Percentiles rank a stretch among this genome's conserved stretches.
These are phyloP conservation scores for Calephelis nemesis DNA, from an alignment of 1,140 invertebrate genomes.

Conservation along the genomic window DNA sequence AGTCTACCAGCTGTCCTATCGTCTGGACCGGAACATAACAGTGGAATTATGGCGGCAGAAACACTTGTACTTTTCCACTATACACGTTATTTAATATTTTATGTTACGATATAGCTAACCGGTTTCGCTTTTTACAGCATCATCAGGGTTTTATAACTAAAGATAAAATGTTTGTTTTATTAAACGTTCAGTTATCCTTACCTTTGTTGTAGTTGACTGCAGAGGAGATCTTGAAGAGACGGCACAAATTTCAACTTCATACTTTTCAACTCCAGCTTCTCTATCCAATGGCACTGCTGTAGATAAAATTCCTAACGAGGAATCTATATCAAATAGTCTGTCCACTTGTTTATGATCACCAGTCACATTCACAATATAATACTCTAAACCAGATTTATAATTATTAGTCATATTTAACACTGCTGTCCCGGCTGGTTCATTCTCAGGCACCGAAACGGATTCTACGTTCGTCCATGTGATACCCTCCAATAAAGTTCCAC, in stretches of 20 bases:
- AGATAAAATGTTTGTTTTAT: too few relatives aligned
- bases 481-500: constrained; percentile 78
- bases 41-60: too few relatives aligned
- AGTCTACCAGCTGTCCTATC: too few relatives aligned
- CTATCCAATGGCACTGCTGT: constrained; percentile 91
- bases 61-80: too few relatives aligned
- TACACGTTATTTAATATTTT: too few relatives aligned
- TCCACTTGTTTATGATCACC: constrained; percentile 87
- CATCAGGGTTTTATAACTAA: too few relatives aligned
- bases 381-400: constrained; percentile 86
- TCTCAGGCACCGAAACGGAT: constrained; percentile 91
- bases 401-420: constrained; percentile 89
- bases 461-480: constrained; percentile 83
- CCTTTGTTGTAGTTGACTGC: constrained; percentile 89
- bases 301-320: constrained; percentile 91
- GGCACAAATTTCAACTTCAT: constrained; percentile 91
- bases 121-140: too few relatives aligned
- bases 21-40: too few relatives aligned
- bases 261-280: constrained; percentile 88
- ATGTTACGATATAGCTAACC: too few relatives aligned
- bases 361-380: constrained; percentile 95
- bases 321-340: constrained; percentile 93
- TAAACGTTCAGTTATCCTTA: constrained; percentile 64
- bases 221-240: constrained; percentile 84
- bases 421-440: constrained; percentile 90